Evolutionary conservation across 2,888 invertebrate genomes (phyloP).

Genomic region (Ditylenchus weischeri): DNA sequence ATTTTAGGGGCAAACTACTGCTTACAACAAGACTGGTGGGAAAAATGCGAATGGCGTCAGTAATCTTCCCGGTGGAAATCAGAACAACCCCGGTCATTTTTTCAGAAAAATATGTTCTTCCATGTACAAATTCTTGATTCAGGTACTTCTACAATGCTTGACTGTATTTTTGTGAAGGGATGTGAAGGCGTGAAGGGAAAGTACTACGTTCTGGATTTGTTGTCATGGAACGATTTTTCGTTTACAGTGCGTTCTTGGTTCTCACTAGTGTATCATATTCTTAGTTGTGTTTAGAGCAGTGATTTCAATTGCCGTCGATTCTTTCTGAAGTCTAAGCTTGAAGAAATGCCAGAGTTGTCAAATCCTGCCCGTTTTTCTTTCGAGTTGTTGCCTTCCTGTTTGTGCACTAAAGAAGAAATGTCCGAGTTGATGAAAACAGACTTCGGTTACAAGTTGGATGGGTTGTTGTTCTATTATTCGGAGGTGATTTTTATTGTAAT

Average conservation of each 20-base stretch:
- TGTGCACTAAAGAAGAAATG: slow-evolving; percentile 54
- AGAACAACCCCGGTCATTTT: not conserved
- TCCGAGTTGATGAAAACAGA: slow-evolving; percentile 34
- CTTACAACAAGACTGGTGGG: slow-evolving; percentile 44
- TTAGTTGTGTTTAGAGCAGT: slow-evolving; percentile 63
- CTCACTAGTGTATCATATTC: slow-evolving; percentile 61
- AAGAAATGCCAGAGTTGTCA: slow-evolving; percentile 17
- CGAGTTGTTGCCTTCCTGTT: slow-evolving; percentile 61
- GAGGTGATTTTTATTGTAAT: slow-evolving; percentile 61
- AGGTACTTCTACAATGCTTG: slow-evolving; percentile 68
- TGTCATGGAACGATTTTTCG: slow-evolving; percentile 71
- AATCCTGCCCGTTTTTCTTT: slow-evolving; percentile 47
- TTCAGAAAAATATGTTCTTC: slow-evolving; percentile 11
- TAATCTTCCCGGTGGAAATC: slow-evolving; percentile 71
- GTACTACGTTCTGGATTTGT: slow-evolving; percentile 77
- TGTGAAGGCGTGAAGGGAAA: slow-evolving; percentile 51
- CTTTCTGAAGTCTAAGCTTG: slow-evolving; percentile 22
- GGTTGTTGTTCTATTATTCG: slow-evolving; percentile 85
- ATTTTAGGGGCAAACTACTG: slow-evolving; percentile 69
- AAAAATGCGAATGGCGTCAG: not conserved
- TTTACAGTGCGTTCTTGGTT: not conserved
- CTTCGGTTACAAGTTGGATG: slow-evolving; percentile 68
- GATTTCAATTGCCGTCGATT: slow-evolving; percentile 23
- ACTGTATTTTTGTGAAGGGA: slow-evolving; percentile 68
- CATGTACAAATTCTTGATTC: slow-evolving; percentile 6